Evolutionary conservation across 2,888 invertebrate genomes (phyloP), one percentile per base, ranked within the genome.

Genomic region (Pollenia labialis): DNA sequence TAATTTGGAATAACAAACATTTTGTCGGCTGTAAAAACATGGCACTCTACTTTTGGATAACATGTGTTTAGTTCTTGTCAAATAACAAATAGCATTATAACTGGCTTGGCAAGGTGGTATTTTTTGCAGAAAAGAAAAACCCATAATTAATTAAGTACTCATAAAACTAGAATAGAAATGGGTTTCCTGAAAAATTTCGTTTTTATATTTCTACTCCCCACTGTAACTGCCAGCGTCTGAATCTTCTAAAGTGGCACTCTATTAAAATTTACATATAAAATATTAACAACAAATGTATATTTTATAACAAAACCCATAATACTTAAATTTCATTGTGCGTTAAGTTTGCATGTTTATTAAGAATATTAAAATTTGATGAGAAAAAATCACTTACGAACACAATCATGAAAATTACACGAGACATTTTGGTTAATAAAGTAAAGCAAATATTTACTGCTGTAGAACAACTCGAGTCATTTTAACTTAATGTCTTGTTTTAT

Each of bases 311-410:
- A 56, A 58, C 23, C 46, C 72, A 48, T 72, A 58, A 58, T 72
- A 72, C 58, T 72, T 72, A 74, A 4, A 66, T 66, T 66, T 66
- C 23, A 74, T 74, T 48, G 60, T 32, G 58, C 56, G 58, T 60
- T 58, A 72, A 56, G 56, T 71, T 69, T 56, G 54, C 23, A 44
- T 44, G 46, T 46, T 66, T 66, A 44, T 44, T 23, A 60, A 60
- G 58, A 48, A 74, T 60, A 74, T 74, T 74, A 60, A 40, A 44
- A 58, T 48, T 74, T 74, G 23, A 48, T 60, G 42, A n/a, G 6
- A 6, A 23, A 9, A 48, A 44, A 46, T 44, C 46, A 46, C 66
- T 66, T 66, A 66, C 10, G 12, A 64, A 7, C 2, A 46, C 18
- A 46, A 64, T 18, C 44, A 64, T 14, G 11, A 46, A 66, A 66